Base-by-base conservation (phyloP, 2,797 vertebrate genomes). In the Anguilla obscura region DNA sequence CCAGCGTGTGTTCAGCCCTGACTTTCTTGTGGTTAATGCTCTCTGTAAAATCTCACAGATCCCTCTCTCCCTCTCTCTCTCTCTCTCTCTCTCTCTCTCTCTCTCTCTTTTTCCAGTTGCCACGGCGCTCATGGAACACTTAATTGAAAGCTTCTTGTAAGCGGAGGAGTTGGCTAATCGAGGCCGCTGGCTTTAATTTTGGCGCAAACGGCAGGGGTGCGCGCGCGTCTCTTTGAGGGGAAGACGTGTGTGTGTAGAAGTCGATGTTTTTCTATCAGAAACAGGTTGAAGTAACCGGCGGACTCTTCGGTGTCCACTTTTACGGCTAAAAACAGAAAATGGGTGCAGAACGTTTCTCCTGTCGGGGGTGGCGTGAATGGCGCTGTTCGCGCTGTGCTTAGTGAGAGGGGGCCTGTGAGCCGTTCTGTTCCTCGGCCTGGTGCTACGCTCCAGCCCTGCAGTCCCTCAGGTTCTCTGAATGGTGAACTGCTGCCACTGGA, bases 1-100 rank as follows among this genome's bases (percentile, higher is more conserved):
- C 87, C 89, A 91, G 93, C 89, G 92, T 91, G 89, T 89, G 56
- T 93, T 91, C 92, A 92, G 91, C 92, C 93, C 91, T 82, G 87
- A 88, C 95, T 96, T 93, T 95, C 92, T 96, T 95, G 95, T 94
- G 94, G 91, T 92, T 94, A 93, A 66, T 88, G 91, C 91, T 89
- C 93, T 94, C 92, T 94, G 91, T 93, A 93, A 94, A 93, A 89
- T 60, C 90, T 94, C 86, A 93, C 92, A 93, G 91, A 94, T 93
- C 92, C 92, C 94, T 92, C 91, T 90, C 92, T 88, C 84, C 54
- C 92, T 92, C 94, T 91, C 91, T 90, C 92, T 88, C 84, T 63
- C 33, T 33, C 33, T 33, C 33, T 33, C 33, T 33, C 94, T 92
- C 91, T 90, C 92, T 88, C 84, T 88, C 84, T 63, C 92, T 92